phyloP scores from a whole-genome alignment of 2,888 invertebrate genomes.

The Mesorhabditis belari region DNA sequence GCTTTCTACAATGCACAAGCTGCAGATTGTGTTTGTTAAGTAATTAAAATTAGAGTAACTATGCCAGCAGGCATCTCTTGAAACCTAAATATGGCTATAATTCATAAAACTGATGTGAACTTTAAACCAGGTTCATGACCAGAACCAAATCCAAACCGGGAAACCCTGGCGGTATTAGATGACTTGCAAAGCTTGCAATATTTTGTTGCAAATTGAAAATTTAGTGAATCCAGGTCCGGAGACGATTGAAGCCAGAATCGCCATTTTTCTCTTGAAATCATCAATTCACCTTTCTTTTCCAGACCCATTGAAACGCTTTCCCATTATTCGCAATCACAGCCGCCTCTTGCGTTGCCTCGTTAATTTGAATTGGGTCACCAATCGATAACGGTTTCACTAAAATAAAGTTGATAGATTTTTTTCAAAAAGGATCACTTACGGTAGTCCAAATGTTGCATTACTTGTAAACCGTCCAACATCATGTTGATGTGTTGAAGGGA shows the following conservation, averaged over 20 bases:
- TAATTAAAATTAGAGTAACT: too few relatives aligned
- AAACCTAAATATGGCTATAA: too few relatives aligned
- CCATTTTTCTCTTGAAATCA: conserved; percentile 2
- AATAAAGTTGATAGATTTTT: neutral
- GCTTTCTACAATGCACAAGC: too few relatives aligned
- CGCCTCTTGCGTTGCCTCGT: conserved; percentile 8
- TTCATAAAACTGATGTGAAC: too few relatives aligned
- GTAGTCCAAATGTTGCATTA: conserved; percentile 33
- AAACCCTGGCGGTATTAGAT: too few relatives aligned
- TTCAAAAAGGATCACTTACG: conserved; percentile 7
- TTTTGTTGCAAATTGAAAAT: neutral
- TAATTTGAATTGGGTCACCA: conserved; percentile 15
- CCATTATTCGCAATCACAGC: conserved; percentile 13
- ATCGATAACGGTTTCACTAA: conserved; percentile 15
- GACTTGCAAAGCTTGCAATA: too few relatives aligned
- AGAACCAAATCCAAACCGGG: too few relatives aligned
- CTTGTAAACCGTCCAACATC: conserved; percentile 38
- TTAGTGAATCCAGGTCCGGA: neutral
- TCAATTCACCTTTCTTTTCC: conserved; percentile 25
- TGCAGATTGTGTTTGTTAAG: too few relatives aligned
- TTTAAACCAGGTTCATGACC: too few relatives aligned
- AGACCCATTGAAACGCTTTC: conserved; percentile 37
- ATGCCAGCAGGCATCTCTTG: too few relatives aligned
- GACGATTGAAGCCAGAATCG: neutral
- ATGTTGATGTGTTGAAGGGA: conserved; percentile 44